These are phyloP conservation scores for Triplophysa yarkandensis DNA, from an alignment of 2,797 vertebrate species.

Conservation along the genomic window DNA sequence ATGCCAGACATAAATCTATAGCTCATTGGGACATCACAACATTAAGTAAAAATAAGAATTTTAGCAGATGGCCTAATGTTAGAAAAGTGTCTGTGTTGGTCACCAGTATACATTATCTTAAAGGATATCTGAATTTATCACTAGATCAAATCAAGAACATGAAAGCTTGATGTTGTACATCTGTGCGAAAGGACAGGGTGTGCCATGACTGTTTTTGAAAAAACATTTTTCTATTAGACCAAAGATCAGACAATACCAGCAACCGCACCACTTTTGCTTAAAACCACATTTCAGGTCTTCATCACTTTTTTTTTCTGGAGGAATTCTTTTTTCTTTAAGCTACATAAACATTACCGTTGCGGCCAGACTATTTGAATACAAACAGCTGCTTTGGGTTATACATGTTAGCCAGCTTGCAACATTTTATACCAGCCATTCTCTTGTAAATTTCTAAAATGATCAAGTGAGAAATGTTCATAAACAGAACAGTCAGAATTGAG, in stretches of 20 bases:
- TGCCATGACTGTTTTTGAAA: conserved; percentile 7
- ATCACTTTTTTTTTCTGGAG: conserved; percentile 33
- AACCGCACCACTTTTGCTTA: conserved; percentile 27
- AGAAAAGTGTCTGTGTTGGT: conserved; percentile 1
- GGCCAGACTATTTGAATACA: conserved; percentile 46
- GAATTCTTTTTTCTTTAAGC: conserved; percentile 39
- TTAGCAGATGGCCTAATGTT: not conserved
- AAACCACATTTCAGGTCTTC: conserved; percentile 25
- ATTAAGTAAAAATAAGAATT: not conserved
- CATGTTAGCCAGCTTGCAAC: conserved; percentile 56
- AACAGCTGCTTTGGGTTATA: conserved; percentile 60
- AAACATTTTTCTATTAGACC: conserved; percentile 15
- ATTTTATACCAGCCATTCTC: conserved; percentile 46
- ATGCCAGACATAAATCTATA: not conserved
- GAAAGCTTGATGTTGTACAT: not conserved
- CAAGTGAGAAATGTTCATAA: not conserved
- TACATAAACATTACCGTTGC: conserved; percentile 47
- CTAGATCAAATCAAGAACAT: conserved; percentile 5
- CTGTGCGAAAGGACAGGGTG: conserved; percentile 14
- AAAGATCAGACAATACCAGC: conserved; percentile 21
- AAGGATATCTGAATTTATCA: not conserved
- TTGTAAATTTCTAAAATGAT: conserved; percentile 43
- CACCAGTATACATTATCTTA: conserved; percentile 24
- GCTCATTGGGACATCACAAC: not conserved
- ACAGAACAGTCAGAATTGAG: not conserved